These are phyloP conservation scores for Psettodes erumei DNA, from an alignment of 2,113 vertebrate species.

Conservation along the genomic window DNA sequence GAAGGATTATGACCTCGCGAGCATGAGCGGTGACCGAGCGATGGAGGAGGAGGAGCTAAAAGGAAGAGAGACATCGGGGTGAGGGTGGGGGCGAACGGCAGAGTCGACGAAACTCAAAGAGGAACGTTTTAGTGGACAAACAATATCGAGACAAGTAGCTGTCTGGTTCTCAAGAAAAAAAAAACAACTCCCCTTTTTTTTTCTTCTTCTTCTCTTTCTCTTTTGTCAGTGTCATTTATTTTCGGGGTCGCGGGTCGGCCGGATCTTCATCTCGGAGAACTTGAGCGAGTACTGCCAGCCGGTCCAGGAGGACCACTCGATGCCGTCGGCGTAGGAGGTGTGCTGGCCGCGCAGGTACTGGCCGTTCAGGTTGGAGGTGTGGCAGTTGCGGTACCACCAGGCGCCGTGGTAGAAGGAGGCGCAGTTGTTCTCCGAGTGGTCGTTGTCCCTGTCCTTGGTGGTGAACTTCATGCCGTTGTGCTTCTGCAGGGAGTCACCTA, in stretches of 20 bases:
- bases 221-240: slow-evolving; percentile 81
- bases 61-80: slow-evolving; percentile 41
- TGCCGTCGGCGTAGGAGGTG: slow-evolving; percentile 94
- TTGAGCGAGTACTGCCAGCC: slow-evolving; percentile 99
- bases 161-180: slow-evolving; percentile 57
- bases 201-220: slow-evolving; percentile 11
- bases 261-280: slow-evolving; percentile 97
- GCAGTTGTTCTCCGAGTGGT: slow-evolving; percentile 98
- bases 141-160: slow-evolving; percentile 63
- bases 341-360: slow-evolving; percentile 96
- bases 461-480: slow-evolving; percentile 99
- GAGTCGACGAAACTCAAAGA: slow-evolving; percentile 61
- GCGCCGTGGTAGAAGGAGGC: slow-evolving; percentile 96
- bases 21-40: slow-evolving; percentile 33
- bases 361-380: slow-evolving; percentile 98
- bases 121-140: slow-evolving; percentile 64
- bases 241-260: slow-evolving; percentile 88
- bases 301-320: slow-evolving; percentile 99
- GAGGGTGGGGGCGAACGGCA: slow-evolving; percentile 60
- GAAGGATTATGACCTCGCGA: slow-evolving; percentile 27
- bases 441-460: slow-evolving; percentile 95
- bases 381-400: slow-evolving; percentile 99
- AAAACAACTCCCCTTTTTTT: too few species aligned
- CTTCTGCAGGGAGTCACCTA: slow-evolving; percentile 94
- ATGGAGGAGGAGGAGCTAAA: slow-evolving; percentile 42